A percentile compares a stretch with the other conserved stretches of the same genome.
Evolutionary conservation across 2,888 invertebrate species (phyloP).

Genomic region (Nymphalis c-album): DNA sequence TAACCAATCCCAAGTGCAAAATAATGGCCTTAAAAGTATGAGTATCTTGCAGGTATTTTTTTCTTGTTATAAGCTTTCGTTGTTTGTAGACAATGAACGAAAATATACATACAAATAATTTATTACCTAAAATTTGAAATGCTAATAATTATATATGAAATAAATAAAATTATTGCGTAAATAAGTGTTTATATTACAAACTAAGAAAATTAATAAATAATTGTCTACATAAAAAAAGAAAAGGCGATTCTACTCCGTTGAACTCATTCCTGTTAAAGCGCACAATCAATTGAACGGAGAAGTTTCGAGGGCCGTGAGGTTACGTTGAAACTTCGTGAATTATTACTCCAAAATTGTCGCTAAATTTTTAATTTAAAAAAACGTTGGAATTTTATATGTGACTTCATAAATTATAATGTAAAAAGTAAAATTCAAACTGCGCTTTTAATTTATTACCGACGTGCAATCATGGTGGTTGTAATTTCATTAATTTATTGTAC

Average conservation of each 20-base stretch:
- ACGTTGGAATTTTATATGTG: slow-evolving; percentile 9
- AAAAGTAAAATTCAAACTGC: background rate
- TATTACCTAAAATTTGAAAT: no score
- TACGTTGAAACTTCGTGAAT: slow-evolving; percentile 24
- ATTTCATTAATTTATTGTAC: background rate
- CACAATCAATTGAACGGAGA: slow-evolving; percentile 20
- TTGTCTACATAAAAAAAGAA: slow-evolving; percentile 2
- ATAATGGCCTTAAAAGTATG: no score
- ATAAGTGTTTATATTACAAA: no score
- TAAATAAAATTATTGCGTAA: no score
- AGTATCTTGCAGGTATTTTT: no score
- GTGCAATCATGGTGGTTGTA: background rate
- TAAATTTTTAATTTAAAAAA: slow-evolving; percentile 19
- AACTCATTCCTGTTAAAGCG: slow-evolving; percentile 18
- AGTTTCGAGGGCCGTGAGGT: slow-evolving; percentile 21
- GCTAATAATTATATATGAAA: no score
- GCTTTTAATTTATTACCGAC: background rate
- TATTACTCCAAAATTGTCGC: slow-evolving; percentile 23
- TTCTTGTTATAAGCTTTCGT: no score
- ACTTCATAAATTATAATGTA: slow-evolving; percentile 13
- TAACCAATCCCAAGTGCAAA: no score
- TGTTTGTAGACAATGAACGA: no score
- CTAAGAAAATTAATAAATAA: no score
- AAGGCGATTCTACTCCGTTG: slow-evolving; percentile 6
- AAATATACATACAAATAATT: no score